Base-by-base conservation (phyloP, 2,797 vertebrate genomes). In the Falco biarmicus region DNA sequence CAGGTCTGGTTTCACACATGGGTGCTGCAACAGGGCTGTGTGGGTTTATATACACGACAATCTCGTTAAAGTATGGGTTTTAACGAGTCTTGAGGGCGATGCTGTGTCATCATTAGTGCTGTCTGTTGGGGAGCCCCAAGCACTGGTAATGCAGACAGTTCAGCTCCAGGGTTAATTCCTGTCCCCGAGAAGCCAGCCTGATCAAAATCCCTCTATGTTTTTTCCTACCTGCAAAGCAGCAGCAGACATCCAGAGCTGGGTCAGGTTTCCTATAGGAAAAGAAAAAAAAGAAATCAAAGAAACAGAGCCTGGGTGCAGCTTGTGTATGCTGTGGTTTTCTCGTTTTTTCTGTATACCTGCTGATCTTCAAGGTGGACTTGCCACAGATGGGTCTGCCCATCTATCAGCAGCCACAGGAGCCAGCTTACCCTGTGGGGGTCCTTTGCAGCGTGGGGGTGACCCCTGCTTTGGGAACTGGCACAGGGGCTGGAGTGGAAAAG, bases 21-120 rank as follows among this genome's bases (percentile, higher is more conserved):
- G 54, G 51, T 4, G 1, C 77, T 65, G 69, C 0, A 0, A 57
- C 20, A 16, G 63, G 50, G 31, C 61, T 73, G 73, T 0, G 8
- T 31, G 47, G 63, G 70, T 95, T 94, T 78, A 48, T 76, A 51
- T 9, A 41, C 25, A 21, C 0, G 0, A n/a, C 0, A 0, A 53
- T 80, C 79, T 87, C 1, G 1, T 63, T 71, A 74, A 93, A 90
- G 76, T 57, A 43, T 80, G 84, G 51, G 45, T 66, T 93, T 95
- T 87, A 91, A 83, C 6, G 0, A 80, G 82, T 89, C 14, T 28
- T 53, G 84, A 91, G 83, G n/a, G 73, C 1, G 37, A 68, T 61
- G 87, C 79, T 78, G 60, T 85, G 89, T 84, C 93, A 91, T 60
- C 87, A 90, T 93, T 90, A 93, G 79, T 15, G 4, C 84, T 83